phyloP scores from a whole-genome alignment of 2,888 invertebrate genomes.

The Andrena minutula region DNA sequence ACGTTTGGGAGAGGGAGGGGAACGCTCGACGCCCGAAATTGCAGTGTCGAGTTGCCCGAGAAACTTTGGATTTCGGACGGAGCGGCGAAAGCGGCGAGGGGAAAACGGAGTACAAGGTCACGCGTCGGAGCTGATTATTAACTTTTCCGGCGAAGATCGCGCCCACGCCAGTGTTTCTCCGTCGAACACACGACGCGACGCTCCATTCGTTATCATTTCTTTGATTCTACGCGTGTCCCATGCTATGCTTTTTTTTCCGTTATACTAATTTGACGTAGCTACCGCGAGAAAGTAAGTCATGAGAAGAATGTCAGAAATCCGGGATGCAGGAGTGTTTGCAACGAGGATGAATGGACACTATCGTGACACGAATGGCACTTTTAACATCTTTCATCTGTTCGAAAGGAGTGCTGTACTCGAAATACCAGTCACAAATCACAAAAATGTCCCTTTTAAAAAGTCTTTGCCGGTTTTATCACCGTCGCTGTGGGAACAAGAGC shows the following conservation, averaged over 20 bases:
- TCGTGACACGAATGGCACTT: background rate
- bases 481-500: background rate
- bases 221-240: background rate
- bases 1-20: conserved; percentile 64
- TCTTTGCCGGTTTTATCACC: background rate
- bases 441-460: background rate
- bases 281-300: no score
- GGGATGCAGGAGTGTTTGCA: no score
- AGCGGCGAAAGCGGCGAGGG: conserved; percentile 67
- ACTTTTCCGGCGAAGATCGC: conserved; percentile 78
- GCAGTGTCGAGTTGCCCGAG: conserved; percentile 81
- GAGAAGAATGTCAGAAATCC: no score
- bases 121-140: conserved; percentile 84
- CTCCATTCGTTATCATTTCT: background rate
- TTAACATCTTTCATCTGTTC: background rate
- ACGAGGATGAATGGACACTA: no score
- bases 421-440: background rate
- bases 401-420: background rate
- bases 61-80: conserved; percentile 82
- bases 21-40: conserved; percentile 82
- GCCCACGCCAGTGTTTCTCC: conserved; percentile 57
- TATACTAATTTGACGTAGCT: background rate
- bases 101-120: conserved; percentile 83
- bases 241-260: no score
- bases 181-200: conserved; percentile 2